phyloP scores from a whole-genome alignment of 2,888 invertebrate genomes.

The Catonia carolina region DNA sequence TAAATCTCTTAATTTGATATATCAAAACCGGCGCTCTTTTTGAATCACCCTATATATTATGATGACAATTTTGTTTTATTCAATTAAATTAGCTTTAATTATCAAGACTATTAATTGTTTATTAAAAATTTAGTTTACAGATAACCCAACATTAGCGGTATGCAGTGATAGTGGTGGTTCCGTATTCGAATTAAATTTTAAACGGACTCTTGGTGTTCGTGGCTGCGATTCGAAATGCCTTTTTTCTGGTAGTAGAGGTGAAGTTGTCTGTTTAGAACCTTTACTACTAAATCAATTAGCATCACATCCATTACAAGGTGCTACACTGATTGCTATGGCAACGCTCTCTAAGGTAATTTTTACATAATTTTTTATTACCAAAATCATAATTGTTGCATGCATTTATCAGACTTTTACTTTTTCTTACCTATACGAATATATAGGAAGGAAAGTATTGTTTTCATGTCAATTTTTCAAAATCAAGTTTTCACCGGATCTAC shows the following conservation, averaged over 20 bases:
- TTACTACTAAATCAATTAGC: slow-evolving; percentile 52
- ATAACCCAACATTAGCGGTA: slow-evolving; percentile 64
- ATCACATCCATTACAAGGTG: slow-evolving; percentile 61
- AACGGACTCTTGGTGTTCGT: slow-evolving; percentile 77
- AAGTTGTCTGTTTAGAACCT: slow-evolving; percentile 73
- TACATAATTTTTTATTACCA: slow-evolving; percentile 25
- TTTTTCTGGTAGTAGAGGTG: slow-evolving; percentile 95
- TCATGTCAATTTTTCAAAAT: no score
- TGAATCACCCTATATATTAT: no score
- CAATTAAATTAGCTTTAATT: no score
- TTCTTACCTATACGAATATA: no score
- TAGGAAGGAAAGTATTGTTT: no score
- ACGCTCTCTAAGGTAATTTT: slow-evolving; percentile 77
- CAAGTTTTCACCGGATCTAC: no score
- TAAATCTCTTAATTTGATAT: no score
- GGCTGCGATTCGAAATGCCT: slow-evolving; percentile 87
- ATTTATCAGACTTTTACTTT: no score
- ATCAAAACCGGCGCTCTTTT: no score
- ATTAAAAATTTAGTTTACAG: slow-evolving; percentile 52
- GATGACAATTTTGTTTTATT: no score
- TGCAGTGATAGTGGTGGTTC: slow-evolving; percentile 92
- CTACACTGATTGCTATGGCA: slow-evolving; percentile 83
- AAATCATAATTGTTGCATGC: not conserved
- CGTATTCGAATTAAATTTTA: slow-evolving; percentile 88
- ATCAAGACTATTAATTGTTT: no score